Base-by-base conservation (phyloP, 1,140 invertebrate species). In the Trinorchestia longiramus region DNA sequence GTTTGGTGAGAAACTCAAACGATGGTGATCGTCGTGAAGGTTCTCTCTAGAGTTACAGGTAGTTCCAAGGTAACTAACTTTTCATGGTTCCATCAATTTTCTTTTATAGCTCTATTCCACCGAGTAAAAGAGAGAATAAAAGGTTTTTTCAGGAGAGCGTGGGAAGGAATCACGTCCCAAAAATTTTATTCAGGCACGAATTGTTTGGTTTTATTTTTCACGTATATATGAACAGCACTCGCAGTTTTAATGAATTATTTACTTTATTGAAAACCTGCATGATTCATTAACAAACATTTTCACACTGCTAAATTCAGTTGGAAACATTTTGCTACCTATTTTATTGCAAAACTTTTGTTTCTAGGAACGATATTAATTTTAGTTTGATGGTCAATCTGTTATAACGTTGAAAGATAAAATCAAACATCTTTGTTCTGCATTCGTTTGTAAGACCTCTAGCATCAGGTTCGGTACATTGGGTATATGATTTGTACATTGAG, bases 11-110 rank as follows among this genome's bases (percentile, higher is more conserved):
- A 43, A 90, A 90, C 41, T 41, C 41, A 90, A 43, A 90, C 88
- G n/a, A 90, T 42, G 36, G 88, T 43, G 43, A 90, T 90, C 88
- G 88, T 43, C 88, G 88, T 43, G 88, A 43, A 41, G 43, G 88
- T 90, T 42, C 36, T 90, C 41, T 15, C 88, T 42, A 36, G 41
- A 90, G 88, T 90, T 41, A 41, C 88, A 90, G 88, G 88, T 90
- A 90, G 43, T 90, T 90, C 88, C 43, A 42, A 42, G 88, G 62
- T 77, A 77, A 77, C 62, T 90, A 90, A 90, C 43, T 41, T 43
- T 90, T 90, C 43, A 90, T 90, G n/a, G 23, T 90, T 90, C 88
- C 88, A 90, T 90, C 88, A 90, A 90, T 42, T 43, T 90, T 41
- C 88, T 41, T 90, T 90, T 28, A 90, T 90, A 17, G 88, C 43